Evolutionary conservation across 2,797 vertebrate genomes (phyloP), one percentile per base, ranked within the genome.

Genomic region (Melanitta fusca): DNA sequence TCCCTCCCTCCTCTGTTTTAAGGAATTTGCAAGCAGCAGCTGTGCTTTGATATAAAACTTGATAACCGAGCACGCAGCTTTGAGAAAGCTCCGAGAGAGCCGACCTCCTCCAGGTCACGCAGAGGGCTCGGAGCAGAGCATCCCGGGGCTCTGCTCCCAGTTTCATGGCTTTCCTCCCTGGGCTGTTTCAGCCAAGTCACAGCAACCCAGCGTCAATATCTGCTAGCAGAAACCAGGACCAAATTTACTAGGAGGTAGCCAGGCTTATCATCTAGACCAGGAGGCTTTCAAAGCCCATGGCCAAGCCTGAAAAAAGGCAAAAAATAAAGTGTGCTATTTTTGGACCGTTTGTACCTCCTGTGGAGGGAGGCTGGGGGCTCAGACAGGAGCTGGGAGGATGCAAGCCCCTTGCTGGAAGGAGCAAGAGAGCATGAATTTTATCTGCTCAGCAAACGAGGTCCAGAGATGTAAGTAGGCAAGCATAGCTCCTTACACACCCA

Each of bases 391-490:
- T 70, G 18, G 38, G 61, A 70, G 15, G 15, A 66, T 91, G 17
- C 11, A 88, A 80, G 14, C 2, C 30, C 45, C n/a, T 43, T 45
- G 13, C 65, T 61, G 6, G 39, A 64, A 74, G 39, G 7, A 65
- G 32, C 13, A 71, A n/a, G 0, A 64, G 8, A 7, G 8, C 12
- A 19, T 30, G 18, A 19, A 3, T 4, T 36, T 58, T 10, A 32
- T 8, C 19, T 47, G 20, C 27, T 71, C 13, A 28, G 16, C 56
- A 12, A 64, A 79, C 27, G 10, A 91, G 4, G 12, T 20, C 28
- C 19, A 34, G 2, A 25, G 36, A 8, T 3, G 2, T 6, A 13
- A 3, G 3, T 6, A 60, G 10, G 21, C 19, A 49, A 17, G 13
- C 58, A 54, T 61, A 69, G 28, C 19, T 91, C 60, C 60, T 78